Evolutionary conservation across 2,797 vertebrate species (phyloP).

Genomic region (Paedocypris micromegethes): DNA sequence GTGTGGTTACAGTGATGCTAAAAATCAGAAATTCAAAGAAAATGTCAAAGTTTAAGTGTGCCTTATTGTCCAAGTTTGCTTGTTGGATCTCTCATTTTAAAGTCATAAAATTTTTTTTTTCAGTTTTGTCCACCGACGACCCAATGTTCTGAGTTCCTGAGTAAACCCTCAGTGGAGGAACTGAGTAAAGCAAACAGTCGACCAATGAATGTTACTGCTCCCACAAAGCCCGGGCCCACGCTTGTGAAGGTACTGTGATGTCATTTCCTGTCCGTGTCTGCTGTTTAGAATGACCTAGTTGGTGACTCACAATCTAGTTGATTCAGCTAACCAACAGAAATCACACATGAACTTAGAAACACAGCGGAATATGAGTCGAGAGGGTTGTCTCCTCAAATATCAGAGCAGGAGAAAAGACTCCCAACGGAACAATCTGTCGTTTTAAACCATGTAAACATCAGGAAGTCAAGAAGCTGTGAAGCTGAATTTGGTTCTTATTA

Average conservation of each 20-base stretch:
- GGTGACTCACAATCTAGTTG: constrained; percentile 30
- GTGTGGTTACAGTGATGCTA: no score
- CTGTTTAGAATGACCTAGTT: constrained; percentile 12
- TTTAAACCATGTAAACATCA: no score
- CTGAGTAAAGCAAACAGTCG: constrained; percentile 58
- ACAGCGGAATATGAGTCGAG: not conserved
- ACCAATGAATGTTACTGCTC: constrained; percentile 52
- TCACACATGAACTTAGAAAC: not conserved
- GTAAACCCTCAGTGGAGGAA: constrained; percentile 64
- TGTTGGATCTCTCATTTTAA: constrained; percentile 23
- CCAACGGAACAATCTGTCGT: no score
- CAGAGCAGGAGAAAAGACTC: no score
- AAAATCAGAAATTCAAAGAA: no score
- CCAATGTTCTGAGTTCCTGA: constrained; percentile 72
- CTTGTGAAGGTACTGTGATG: constrained; percentile 80
- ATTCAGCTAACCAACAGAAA: not conserved
- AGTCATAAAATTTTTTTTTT: constrained; percentile 52
- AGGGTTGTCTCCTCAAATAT: no score
- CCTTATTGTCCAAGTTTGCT: constrained; percentile 5
- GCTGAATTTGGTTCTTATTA: constrained; percentile 54
- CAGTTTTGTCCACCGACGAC: constrained; percentile 72
- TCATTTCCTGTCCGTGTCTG: constrained; percentile 38
- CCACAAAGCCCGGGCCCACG: constrained; percentile 69
- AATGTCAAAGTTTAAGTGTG: no score
- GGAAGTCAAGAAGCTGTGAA: constrained; percentile 8